Evolutionary conservation across 1,140 invertebrate genomes (phyloP), one percentile per base, ranked within the genome.

Genomic region (Drosophila teissieri): DNA sequence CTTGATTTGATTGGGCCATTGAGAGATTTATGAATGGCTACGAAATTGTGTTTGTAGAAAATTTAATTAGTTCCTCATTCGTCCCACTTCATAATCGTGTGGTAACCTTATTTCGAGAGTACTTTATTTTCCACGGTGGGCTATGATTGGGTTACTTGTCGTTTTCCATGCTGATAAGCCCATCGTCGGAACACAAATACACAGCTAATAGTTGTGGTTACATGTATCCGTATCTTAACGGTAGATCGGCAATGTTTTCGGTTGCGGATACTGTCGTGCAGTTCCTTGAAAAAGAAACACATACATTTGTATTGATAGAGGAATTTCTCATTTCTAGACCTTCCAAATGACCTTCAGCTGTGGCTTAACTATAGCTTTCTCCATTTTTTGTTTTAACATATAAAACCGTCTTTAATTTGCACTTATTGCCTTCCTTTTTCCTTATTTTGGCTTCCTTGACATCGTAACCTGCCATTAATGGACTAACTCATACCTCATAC

Each of bases 11-110:
- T 81, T 78, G 78, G 37, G 54, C 58, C 63, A 84, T 68, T 82
- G 79, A 82, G 49, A 76, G 64, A 82, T 88, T 88, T 84, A 84
- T 84, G 58, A 68, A 80, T 79, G 77, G 46, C 37, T 27, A 14
- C 8, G 54, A 17, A 78, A 72, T 63, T 68, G 37, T 60, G 37
- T 72, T 69, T 72, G 52, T 65, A 63, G 46, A 74, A 49, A 61
- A 72, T 85, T 73, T 85, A 77, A 85, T 85, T 85, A 65, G 37
- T 51, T 58, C 8, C 49, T n/a, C 4, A 3, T 15, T 37, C 48
- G 11, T 46, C 34, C 27, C 46, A 19, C 15, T 37, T 53, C 65
- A 65, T 67, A 52, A 67, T 36, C 40, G 65, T 54, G 63, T 63
- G 49, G 40, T 70, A 55, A 56, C 51, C 31, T 14, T 70, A 48